Evolutionary conservation across 2,888 invertebrate genomes (phyloP).

Genomic region (Candidula unifasciata): DNA sequence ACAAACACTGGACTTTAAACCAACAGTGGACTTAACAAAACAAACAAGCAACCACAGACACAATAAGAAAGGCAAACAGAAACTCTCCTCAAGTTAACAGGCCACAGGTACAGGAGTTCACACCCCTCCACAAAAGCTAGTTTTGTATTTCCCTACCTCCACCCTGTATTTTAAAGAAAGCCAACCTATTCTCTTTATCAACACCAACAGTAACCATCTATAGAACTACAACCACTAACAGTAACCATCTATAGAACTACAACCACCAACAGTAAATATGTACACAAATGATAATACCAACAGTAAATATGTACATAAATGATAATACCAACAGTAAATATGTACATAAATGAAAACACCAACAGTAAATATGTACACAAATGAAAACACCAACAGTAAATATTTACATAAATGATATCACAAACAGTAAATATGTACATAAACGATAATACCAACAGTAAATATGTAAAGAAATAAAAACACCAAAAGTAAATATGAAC

Average conservation of each 20-base stretch:
- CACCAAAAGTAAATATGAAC: not conserved
- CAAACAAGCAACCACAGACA: too few species aligned
- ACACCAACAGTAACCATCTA: too few species aligned
- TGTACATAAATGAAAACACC: not conserved
- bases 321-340: not conserved
- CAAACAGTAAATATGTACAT: not conserved
- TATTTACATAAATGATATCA: not conserved
- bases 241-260: not conserved
- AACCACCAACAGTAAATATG: not conserved
- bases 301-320: not conserved
- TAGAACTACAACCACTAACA: not conserved
- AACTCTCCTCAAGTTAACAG: too few species aligned
- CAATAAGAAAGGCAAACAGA: too few species aligned
- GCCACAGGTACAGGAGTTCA: too few species aligned
- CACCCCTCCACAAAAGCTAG: too few species aligned
- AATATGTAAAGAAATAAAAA: not conserved
- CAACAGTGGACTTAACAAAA: too few species aligned
- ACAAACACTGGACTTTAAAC: too few species aligned
- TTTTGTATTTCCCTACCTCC: too few species aligned
- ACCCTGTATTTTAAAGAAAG: too few species aligned
- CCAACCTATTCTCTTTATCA: too few species aligned
- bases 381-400: not conserved
- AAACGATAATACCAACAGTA: not conserved
- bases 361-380: not conserved
- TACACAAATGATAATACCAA: not conserved